phyloP scores from a whole-genome alignment of 1,140 invertebrate species.

The Lepidurus arcticus region DNA sequence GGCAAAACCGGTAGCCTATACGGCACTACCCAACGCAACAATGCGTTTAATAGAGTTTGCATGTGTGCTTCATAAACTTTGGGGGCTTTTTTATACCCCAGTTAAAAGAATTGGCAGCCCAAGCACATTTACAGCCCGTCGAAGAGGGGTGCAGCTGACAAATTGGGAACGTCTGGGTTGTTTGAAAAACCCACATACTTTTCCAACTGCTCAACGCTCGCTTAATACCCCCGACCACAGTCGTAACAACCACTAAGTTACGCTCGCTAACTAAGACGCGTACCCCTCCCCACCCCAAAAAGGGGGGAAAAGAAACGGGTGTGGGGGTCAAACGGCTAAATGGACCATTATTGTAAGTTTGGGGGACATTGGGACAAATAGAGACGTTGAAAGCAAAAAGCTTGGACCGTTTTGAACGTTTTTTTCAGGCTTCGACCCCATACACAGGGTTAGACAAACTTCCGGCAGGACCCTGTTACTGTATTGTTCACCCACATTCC shows the following conservation, averaged over 20 bases:
- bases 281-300: neutral
- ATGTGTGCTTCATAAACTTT: constrained; percentile 14
- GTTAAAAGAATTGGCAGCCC: constrained; percentile 8
- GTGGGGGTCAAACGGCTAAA: too few species aligned
- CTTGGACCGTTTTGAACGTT: neutral
- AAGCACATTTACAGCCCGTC: neutral
- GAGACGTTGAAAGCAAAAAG: neutral
- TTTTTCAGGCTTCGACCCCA: neutral
- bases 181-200: neutral
- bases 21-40: neutral
- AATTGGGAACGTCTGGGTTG: neutral
- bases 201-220: neutral
- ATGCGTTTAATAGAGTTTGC: neutral
- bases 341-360: neutral
- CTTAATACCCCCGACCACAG: neutral
- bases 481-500: neutral
- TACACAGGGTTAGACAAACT: constrained; percentile 1
- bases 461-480: neutral
- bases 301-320: too few species aligned
- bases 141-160: constrained; percentile 12
- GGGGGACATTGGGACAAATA: neutral
- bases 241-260: constrained; percentile 11
- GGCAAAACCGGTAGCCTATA: neutral
- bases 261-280: constrained; percentile 14
- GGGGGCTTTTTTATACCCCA: neutral